Percentiles rank a stretch among this genome's conserved stretches.
These are phyloP conservation scores for Entomobrya multifasciata DNA, from an alignment of 2,888 invertebrate species.

Conservation along the genomic window DNA sequence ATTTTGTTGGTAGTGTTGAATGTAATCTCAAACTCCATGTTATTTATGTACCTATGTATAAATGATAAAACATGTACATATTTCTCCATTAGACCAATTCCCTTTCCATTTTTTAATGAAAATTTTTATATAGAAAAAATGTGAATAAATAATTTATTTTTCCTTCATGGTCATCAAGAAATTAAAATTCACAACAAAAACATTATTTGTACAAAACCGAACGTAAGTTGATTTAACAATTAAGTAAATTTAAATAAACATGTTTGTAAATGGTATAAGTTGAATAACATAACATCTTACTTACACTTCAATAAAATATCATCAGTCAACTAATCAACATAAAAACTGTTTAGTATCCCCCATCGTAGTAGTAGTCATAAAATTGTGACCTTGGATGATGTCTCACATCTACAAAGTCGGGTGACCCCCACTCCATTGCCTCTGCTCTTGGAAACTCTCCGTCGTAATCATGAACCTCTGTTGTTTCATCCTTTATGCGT, in stretches of 20 bases:
- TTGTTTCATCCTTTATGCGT: slow-evolving; percentile 26
- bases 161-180: not conserved
- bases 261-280: not conserved
- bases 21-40: too few species aligned
- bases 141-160: not conserved
- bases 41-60: too few species aligned
- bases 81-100: too few species aligned
- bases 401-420: slow-evolving; percentile 24
- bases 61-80: too few species aligned
- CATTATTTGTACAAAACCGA: not conserved
- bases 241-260: not conserved
- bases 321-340: not conserved
- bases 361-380: slow-evolving; percentile 51
- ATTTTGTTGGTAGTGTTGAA: too few species aligned
- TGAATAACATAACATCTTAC: not conserved
- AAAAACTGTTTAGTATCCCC: not conserved
- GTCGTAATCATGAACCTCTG: slow-evolving; percentile 42
- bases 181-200: not conserved
- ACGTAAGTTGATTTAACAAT: not conserved
- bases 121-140: not conserved
- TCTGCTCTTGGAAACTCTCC: slow-evolving; percentile 30
- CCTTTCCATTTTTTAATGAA: not conserved
- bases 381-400: not conserved
- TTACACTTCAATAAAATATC: not conserved
- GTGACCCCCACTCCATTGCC: slow-evolving; percentile 27